Evolutionary conservation across 1,140 invertebrate genomes (phyloP), one percentile per base, ranked within the genome.

Genomic region (Brachionus rotundiformis): DNA sequence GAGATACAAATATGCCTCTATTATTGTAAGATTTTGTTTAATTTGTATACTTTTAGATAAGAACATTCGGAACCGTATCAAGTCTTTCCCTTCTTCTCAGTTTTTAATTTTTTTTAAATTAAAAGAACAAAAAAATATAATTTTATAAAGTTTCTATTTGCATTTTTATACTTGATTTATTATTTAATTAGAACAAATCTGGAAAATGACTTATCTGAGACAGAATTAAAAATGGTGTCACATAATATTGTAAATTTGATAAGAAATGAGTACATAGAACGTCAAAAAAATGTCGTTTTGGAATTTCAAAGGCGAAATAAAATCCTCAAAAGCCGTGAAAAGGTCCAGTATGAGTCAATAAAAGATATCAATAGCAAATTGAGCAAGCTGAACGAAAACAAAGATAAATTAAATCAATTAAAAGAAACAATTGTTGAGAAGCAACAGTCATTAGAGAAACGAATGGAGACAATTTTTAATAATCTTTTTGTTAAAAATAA

Each of bases 291-390:
- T 25, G 68, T 73, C 13, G 11, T 44, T 2, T 23, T 73, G 6
- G 68, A 73, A 44, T 73, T 73, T 73, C 68, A 73, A 25, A 73
- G 44, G 25, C 13, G 36, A 11, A 44, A 41, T 11, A 73, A 73
- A 44, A 25, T 73, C 25, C 25, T 73, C 25, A 73, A 73, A 27
- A 39, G 41, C 5, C 68, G 41, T 39, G 68, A 73, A 73, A 73
- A 73, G 27, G 7, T 73, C n/a, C 68, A 73, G 25, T 44, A 25
- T 23, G 68, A 73, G n/a, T 41, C 68, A 13, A 73, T 73, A 6
- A 27, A 25, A 4, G 68, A 73, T 41, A 47, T 73, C 41, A 73
- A 44, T 44, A 13, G 1, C 19, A 41, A 73, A 39, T 3, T 44
- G 3, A 25, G 44, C 1, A 13, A 27, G 25, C n/a, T 73, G 36